Base-by-base conservation (phyloP, 2,888 invertebrate species). In the Allophyes oxyacanthae region DNA sequence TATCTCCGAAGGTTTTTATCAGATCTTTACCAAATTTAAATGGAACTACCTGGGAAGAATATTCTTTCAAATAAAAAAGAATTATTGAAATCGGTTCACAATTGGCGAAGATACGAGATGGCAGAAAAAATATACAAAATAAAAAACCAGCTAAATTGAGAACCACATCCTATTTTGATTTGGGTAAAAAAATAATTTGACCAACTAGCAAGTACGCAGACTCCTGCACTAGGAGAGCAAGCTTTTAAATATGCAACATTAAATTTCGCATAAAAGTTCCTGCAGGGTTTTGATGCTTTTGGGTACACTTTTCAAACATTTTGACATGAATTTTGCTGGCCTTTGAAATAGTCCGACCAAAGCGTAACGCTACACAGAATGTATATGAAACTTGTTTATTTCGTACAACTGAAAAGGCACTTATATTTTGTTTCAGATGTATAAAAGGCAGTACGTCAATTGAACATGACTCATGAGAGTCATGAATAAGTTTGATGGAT, bases 201-300 rank as follows among this genome's bases (percentile, higher is more conserved):
- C 2, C 20, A 20, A 49, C 5, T 37, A 49, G 38, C 28, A 50
- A 33, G 28, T 30, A 33, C 4, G 20, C 20, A 52, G 36, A 44
- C 78, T 65, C 70, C 59, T 60, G 63, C 20, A 64, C 75, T 76
- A 73, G 53, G 64, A 58, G 59, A 69, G 79, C 78, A 62, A 75
- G 71, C 68, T 80, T 73, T 81, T 78, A 82, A 84, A 83, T 81
- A 84, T 82, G 83, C 82, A 83, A 84, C 82, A 83, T 86, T 84
- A 84, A 86, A 82, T 86, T 83, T 78, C 79, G 65, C 75, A 87
- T 85, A 83, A 86, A 86, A 85, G 78, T 83, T 82, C 67, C 70
- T 63, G 72, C 69, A 70, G 71, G 79, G 73, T 81, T 84, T 76
- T 80, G 78, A 76, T 78, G 80, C 79, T 79, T 81, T 83, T 57